Conservation (phyloP, 2,113 vertebrate species). For the Nycticorax nycticorax region DNA sequence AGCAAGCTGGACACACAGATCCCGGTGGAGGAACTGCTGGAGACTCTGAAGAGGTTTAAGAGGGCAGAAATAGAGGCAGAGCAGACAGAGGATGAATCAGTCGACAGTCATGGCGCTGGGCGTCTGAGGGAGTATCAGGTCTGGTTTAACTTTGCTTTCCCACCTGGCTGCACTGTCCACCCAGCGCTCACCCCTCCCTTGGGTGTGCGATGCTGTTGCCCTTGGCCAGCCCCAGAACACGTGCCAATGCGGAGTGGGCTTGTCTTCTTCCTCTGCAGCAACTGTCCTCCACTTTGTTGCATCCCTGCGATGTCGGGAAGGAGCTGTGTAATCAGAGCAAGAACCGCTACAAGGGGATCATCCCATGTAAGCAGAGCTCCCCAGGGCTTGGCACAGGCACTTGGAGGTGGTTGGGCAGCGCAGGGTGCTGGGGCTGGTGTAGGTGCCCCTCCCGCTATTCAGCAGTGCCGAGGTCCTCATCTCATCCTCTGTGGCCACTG, state of each 20-base stretch:
- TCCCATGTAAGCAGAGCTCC: constrained; percentile 53
- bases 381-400: not conserved
- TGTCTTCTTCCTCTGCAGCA: constrained; percentile 12
- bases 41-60: constrained; percentile 34
- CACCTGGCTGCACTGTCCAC: not conserved
- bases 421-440: not conserved
- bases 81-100: constrained; percentile 14
- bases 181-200: not conserved
- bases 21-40: constrained; percentile 19
- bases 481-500: not conserved
- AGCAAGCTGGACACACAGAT: constrained; percentile 8
- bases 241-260: not conserved
- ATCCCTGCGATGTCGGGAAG: constrained; percentile 15
- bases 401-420: not conserved
- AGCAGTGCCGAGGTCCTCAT: not conserved
- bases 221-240: not conserved
- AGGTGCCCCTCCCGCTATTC: not conserved
- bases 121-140: constrained; percentile 54
- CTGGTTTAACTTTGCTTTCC: not conserved
- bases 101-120: not conserved
- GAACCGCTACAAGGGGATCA: constrained; percentile 61
- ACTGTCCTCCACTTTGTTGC: constrained; percentile 19
- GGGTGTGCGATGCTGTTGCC: not conserved
- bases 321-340: constrained; percentile 43
- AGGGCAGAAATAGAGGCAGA: constrained; percentile 48